phyloP scores from a whole-genome alignment of 2,888 invertebrate species.

The Polymixis flavicincta region DNA sequence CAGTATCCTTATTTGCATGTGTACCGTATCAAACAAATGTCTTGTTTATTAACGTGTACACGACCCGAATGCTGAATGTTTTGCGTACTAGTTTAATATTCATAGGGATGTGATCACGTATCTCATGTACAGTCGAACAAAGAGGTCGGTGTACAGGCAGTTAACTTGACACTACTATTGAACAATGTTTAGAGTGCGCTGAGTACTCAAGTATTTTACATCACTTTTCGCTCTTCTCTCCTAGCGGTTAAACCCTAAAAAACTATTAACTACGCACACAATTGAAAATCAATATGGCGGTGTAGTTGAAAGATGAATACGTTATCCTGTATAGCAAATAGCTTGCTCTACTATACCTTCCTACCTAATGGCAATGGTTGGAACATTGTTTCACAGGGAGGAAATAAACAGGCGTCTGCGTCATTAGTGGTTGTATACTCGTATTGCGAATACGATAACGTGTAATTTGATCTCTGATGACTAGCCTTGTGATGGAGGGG shows the following conservation, averaged over 20 bases:
- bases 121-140: constrained; percentile 34
- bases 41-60: constrained; percentile 65
- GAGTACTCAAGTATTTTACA: background rate
- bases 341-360: constrained; percentile 10
- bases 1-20: constrained; percentile 62
- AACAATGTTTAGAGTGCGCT: background rate
- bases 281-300: background rate
- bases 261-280: background rate
- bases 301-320: background rate
- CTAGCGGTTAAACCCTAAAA: background rate
- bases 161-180: background rate
- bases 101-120: constrained; percentile 63
- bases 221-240: background rate
- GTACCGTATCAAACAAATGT: constrained; percentile 65
- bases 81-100: constrained; percentile 60
- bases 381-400: constrained; percentile 53
- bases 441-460: constrained; percentile 49
- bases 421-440: constrained; percentile 48
- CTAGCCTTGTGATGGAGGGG: constrained; percentile 28
- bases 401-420: constrained; percentile 49
- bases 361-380: constrained; percentile 48
- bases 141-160: background rate
- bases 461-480: constrained; percentile 49
- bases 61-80: constrained; percentile 63
- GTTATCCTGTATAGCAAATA: background rate